A percentile compares a stretch with the other conserved stretches of the same genome.
Conservation (phyloP, 2,888 invertebrate genomes). For the Ophion ventricosus region DNA sequence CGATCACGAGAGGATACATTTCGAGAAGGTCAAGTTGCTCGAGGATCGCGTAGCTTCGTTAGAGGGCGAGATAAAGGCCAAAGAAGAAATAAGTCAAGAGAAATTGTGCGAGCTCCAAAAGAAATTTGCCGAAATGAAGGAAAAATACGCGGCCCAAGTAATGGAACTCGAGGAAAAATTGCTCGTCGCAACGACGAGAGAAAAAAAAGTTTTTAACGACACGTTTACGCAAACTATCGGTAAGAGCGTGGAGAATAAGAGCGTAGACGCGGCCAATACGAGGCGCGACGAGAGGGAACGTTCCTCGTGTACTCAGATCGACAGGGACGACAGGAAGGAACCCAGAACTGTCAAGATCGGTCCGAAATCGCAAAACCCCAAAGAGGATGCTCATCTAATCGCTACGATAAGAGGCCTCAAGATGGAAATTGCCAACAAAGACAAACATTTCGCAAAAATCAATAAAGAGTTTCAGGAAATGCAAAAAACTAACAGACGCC, state of each 20-base stretch:
- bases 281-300: constrained; percentile 74
- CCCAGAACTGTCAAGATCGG: constrained; percentile 67
- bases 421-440: constrained; percentile 89
- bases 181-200: constrained; percentile 69
- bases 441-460: constrained; percentile 88
- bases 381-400: constrained; percentile 90
- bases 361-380: constrained; percentile 83
- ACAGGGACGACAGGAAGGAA: constrained; percentile 73
- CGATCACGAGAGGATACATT: constrained; percentile 77
- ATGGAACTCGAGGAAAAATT: constrained; percentile 77
- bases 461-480: constrained; percentile 91
- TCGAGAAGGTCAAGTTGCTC: constrained; percentile 84
- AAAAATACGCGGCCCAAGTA: constrained; percentile 89
- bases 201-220: constrained; percentile 74
- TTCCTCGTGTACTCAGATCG: constrained; percentile 66
- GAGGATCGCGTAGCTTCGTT: constrained; percentile 90
- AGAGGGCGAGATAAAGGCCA: constrained; percentile 89
- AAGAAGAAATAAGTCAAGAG: constrained; percentile 89
- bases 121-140: constrained; percentile 90
- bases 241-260: constrained; percentile 73
- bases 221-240: constrained; percentile 76
- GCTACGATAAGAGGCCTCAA: constrained; percentile 92
- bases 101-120: constrained; percentile 90
- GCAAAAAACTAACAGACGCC: constrained; percentile 89
- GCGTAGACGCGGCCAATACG: constrained; percentile 69